These are phyloP conservation scores for Chymomyza costata DNA, from an alignment of 1,140 invertebrate genomes.

Conservation along the genomic window DNA sequence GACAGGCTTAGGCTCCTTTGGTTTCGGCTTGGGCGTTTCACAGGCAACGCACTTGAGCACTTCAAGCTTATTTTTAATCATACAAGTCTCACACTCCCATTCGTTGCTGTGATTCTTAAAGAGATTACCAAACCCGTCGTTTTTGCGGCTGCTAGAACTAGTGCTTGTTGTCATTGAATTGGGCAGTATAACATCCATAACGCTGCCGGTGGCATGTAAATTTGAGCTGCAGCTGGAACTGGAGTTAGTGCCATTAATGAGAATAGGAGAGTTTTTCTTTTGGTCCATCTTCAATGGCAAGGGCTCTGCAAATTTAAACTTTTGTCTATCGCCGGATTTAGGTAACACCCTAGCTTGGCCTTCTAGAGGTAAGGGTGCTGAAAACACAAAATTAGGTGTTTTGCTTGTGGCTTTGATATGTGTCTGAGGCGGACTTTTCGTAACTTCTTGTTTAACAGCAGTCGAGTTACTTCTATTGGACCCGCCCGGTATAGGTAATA, in stretches of 20 bases:
- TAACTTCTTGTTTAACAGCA: too few species aligned
- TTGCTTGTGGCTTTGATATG: not conserved
- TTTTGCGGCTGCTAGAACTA: not conserved
- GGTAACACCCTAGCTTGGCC: not conserved
- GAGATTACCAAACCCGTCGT: conserved; percentile 75
- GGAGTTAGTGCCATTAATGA: not conserved
- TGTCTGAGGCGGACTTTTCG: conserved; percentile 8
- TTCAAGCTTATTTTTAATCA: conserved; percentile 79
- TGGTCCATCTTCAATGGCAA: not conserved
- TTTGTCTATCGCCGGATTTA: not conserved
- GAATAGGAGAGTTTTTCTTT: conserved; percentile 13
- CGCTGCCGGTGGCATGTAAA: not conserved
- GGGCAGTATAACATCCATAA: too few species aligned
- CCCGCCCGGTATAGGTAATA: too few species aligned
- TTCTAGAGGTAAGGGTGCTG: not conserved
- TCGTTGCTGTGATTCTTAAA: conserved; percentile 77
- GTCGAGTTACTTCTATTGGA: too few species aligned
- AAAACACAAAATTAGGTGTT: too few species aligned
- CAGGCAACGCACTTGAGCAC: conserved; percentile 82
- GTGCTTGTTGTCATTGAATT: not conserved
- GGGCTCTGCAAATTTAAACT: conserved; percentile 21
- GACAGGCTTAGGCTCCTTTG: not conserved
- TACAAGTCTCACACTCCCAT: conserved; percentile 83
- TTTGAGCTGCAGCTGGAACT: not conserved
- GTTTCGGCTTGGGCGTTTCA: conserved; percentile 14